Evolutionary conservation across 2,113 vertebrate genomes (phyloP).

Genomic region (Nerophis lumbriciformis): DNA sequence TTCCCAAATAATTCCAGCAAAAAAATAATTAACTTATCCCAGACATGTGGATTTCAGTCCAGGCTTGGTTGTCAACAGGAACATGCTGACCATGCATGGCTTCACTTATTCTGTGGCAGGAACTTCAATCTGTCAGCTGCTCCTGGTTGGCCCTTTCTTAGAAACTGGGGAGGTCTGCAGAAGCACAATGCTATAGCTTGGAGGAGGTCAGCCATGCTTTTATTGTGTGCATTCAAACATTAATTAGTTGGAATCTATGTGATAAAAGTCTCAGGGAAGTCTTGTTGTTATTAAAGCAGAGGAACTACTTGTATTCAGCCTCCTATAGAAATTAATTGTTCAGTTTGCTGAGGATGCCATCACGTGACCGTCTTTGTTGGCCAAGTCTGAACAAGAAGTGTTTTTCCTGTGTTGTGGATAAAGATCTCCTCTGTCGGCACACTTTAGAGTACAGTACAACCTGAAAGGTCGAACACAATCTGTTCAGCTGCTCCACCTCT

Average conservation of each 20-base stretch:
- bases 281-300: not conserved
- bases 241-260: not conserved
- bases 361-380: not conserved
- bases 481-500: no score
- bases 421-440: not conserved
- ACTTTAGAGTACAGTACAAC: not conserved
- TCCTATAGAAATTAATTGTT: not conserved
- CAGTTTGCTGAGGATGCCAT: not conserved
- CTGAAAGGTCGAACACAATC: not conserved
- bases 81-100: slow-evolving; percentile 46
- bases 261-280: slow-evolving; percentile 7
- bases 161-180: slow-evolving; percentile 5
- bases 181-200: slow-evolving; percentile 17
- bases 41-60: slow-evolving; percentile 18
- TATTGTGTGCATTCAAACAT: slow-evolving; percentile 17
- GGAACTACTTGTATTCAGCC: not conserved
- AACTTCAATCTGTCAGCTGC: slow-evolving; percentile 55
- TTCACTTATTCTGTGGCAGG: slow-evolving; percentile 49
- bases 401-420: slow-evolving; percentile 3
- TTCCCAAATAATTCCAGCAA: slow-evolving; percentile 37
- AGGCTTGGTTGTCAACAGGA: slow-evolving; percentile 46
- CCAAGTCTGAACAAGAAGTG: not conserved
- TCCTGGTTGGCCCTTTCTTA: slow-evolving; percentile 21
- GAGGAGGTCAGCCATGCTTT: slow-evolving; percentile 22
- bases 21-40: not conserved